Base-by-base conservation (phyloP, 2,888 invertebrate species). In the Cancer borealis region DNA sequence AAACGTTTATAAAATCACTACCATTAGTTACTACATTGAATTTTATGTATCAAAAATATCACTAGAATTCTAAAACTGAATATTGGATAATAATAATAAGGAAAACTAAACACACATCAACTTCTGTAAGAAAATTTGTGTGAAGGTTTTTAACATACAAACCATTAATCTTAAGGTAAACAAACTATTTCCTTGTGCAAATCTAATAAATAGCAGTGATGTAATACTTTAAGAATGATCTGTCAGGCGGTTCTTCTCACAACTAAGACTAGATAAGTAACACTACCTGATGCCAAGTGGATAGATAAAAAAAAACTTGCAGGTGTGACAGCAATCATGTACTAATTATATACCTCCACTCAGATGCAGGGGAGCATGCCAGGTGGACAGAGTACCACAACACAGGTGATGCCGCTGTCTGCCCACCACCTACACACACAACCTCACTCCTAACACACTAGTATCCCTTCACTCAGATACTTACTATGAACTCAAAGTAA, bases 311-410 rank as follows among this genome's bases (percentile, higher is more conserved):
- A 21, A 60, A 21, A 21, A 60, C 17, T 17, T 60, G 60, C 60
- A 60, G 21, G 60, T 21, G 14, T 60, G 60, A 60, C 21, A 21
- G 60, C 54, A 54, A 2, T 60, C 60, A 21, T 60, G 60, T 10
- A 60, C 60, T 4, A 4, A 5, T 21, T 60, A 60, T 21, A 21
- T 10, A 17, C 21, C 60, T 60, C 8, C n/a, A 73, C 26, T 73
- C n/a, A 73, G 73, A 26, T 73, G 73, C n/a, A 73, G 26, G 73
- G 73, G 73, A n/a, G 73, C 73, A 73, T 73, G 73, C 73, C 8
- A 8, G n/a, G 21, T 4, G 73, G 54, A 8, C 14, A 54, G 54
- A 14, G 10, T 54, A 8, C 8, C 54, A 54, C 54, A 54, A 8
- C 39, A 39, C 39, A 14, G 39, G 39, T 39, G 39, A 5, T 60